These are phyloP conservation scores for Portevinia maculata DNA, from an alignment of 2,888 invertebrate species.

Conservation along the genomic window DNA sequence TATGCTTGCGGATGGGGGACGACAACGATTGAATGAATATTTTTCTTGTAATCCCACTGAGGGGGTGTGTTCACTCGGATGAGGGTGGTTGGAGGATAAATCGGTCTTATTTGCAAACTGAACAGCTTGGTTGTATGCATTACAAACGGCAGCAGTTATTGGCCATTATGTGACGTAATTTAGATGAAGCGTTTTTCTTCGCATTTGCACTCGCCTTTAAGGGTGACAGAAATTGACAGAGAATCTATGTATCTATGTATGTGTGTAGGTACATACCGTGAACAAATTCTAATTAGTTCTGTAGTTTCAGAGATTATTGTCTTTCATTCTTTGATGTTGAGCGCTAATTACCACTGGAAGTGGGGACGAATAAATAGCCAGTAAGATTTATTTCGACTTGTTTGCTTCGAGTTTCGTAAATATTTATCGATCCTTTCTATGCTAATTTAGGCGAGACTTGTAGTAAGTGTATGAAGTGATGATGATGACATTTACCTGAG, in stretches of 20 bases:
- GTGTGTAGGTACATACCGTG: neutral
- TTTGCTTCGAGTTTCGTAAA: neutral
- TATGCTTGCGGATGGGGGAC: slow-evolving; percentile 2
- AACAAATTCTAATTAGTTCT: slow-evolving; percentile 11
- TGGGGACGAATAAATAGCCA: neutral
- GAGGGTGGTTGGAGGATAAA: slow-evolving; percentile 35
- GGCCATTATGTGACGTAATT: slow-evolving; percentile 67
- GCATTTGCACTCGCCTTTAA: slow-evolving; percentile 3
- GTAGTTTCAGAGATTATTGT: neutral
- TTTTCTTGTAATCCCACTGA: slow-evolving; percentile 12
- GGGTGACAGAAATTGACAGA: slow-evolving; percentile 7
- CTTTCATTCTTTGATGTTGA: slow-evolving; percentile 1
- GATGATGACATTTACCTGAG: too few relatives aligned
- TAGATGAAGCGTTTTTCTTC: slow-evolving; percentile 36
- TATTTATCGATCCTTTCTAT: neutral
- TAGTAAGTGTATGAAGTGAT: too few relatives aligned
- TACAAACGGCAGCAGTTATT: slow-evolving; percentile 69
- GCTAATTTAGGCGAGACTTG: too few relatives aligned
- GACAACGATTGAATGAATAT: slow-evolving; percentile 33
- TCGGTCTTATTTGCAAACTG: slow-evolving; percentile 16
- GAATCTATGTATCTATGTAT: neutral
- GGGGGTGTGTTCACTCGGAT: slow-evolving; percentile 7
- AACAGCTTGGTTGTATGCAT: slow-evolving; percentile 53
- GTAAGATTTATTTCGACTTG: neutral
- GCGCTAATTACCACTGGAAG: neutral